Conservation (phyloP, 2,888 invertebrate genomes). For the Sepioteuthis lessoniana region DNA sequence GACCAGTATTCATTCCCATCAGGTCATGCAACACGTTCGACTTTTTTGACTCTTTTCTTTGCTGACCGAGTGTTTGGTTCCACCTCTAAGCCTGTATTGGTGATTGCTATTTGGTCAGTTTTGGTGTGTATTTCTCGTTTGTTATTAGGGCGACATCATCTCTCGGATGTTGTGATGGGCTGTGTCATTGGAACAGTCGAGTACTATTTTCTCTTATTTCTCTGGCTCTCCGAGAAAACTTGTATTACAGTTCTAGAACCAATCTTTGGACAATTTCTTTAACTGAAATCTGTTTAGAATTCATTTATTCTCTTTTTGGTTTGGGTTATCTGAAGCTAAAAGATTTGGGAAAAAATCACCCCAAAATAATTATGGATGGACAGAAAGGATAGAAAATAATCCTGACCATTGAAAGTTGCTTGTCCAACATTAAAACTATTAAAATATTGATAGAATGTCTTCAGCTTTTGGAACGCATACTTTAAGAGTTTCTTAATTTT, state of each 20-base stretch:
- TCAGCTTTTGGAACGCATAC: too few relatives aligned
- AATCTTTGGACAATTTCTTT: conserved; percentile 64
- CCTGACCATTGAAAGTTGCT: too few relatives aligned
- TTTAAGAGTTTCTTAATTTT: too few relatives aligned
- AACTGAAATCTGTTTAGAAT: background rate
- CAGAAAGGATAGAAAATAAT: too few relatives aligned
- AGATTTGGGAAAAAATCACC: too few relatives aligned
- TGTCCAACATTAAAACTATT: too few relatives aligned
- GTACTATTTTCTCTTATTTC: conserved; percentile 58
- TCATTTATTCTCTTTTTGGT: background rate
- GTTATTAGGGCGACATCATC: conserved; percentile 88
- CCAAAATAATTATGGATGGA: too few relatives aligned
- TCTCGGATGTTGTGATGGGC: conserved; percentile 89
- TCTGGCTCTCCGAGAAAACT: conserved; percentile 60
- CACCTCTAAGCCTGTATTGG: conserved; percentile 61
- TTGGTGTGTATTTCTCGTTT: conserved; percentile 87
- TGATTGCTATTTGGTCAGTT: conserved; percentile 84
- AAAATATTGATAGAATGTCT: too few relatives aligned
- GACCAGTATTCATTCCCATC: conserved; percentile 92
- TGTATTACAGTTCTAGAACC: conserved; percentile 64
- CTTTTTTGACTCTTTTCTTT: conserved; percentile 85
- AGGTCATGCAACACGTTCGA: conserved; percentile 91
- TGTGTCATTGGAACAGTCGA: conserved; percentile 80
- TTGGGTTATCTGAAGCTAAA: too few relatives aligned
- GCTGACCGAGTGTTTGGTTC: conserved; percentile 73